These are phyloP conservation scores for Eubasilissa regina DNA, from an alignment of 1,140 invertebrate species.

Conservation along the genomic window DNA sequence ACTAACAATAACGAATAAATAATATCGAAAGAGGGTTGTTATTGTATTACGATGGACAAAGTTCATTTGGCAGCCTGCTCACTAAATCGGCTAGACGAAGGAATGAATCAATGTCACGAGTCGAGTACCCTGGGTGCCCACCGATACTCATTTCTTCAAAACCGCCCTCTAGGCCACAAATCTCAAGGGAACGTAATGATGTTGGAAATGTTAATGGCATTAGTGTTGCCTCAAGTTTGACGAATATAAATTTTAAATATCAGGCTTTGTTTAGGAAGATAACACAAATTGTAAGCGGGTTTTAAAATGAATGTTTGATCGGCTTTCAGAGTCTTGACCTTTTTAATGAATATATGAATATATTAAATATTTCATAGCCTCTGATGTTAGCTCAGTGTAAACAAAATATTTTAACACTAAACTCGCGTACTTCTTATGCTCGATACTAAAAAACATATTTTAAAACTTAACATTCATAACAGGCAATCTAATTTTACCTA, in stretches of 20 bases:
- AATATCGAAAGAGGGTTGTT: conserved; percentile 27
- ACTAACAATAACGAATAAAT: conserved; percentile 31
- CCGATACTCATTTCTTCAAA: conserved; percentile 12
- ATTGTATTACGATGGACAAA: conserved; percentile 34
- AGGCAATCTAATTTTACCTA: too few species aligned
- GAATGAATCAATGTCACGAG: conserved; percentile 56
- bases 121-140: conserved; percentile 10
- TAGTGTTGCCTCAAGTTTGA: conserved; percentile 13
- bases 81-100: conserved; percentile 53
- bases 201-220: conserved; percentile 47
- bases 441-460: too few species aligned
- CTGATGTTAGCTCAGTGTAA: not conserved
- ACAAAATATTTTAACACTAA: too few species aligned
- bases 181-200: conserved; percentile 30
- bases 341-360: conserved; percentile 31
- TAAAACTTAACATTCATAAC: too few species aligned
- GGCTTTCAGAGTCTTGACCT: not conserved
- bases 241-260: conserved; percentile 33
- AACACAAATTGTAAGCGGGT: not conserved
- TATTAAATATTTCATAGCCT: not conserved
- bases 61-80: conserved; percentile 54
- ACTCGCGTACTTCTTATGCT: too few species aligned
- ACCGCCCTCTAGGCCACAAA: conserved; percentile 21
- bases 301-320: not conserved
- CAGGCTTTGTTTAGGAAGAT: conserved; percentile 19